phyloP scores from a whole-genome alignment of 2,113 vertebrate species.

The Carettochelys insculpta region DNA sequence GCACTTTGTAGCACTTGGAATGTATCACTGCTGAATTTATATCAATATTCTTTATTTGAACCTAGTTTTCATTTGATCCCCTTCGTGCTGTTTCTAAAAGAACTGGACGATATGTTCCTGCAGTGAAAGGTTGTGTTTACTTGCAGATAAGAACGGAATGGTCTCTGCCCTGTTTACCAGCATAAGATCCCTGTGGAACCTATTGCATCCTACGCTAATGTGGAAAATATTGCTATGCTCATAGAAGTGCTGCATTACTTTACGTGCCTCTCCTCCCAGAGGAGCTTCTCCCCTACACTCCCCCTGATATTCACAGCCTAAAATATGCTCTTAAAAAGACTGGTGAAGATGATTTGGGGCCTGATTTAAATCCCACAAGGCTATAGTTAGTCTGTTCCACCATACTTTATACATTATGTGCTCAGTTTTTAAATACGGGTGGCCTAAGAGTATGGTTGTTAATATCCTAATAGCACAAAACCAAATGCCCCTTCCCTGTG shows the following conservation, averaged over 20 bases:
- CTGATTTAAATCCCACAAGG: accelerated
- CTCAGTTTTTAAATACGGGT: not conserved
- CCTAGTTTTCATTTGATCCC: constrained; percentile 41
- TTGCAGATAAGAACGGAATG: constrained; percentile 43
- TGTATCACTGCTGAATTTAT: constrained; percentile 48
- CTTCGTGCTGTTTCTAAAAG: constrained; percentile 46
- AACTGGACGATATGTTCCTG: constrained; percentile 38
- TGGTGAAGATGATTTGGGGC: not conserved
- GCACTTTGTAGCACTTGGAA: constrained; percentile 11
- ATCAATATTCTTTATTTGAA: constrained; percentile 45
- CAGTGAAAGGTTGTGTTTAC: constrained; percentile 49
- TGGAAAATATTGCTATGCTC: constrained; percentile 40
- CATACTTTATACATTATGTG: not conserved
- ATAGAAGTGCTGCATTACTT: constrained; percentile 31
- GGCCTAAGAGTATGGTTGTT: not conserved
- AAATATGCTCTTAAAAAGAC: constrained; percentile 38
- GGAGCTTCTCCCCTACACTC: not conserved
- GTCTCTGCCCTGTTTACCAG: constrained; percentile 47
- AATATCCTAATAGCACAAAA: too few relatives aligned
- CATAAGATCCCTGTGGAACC: constrained; percentile 22
- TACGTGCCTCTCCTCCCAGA: constrained; percentile 48
- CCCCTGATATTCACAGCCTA: not conserved
- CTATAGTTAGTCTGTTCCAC: not conserved
- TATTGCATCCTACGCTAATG: constrained; percentile 17
- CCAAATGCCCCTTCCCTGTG: too few relatives aligned